Conservation (phyloP, 1,140 invertebrate species). For the Hylaeus volcanicus region DNA sequence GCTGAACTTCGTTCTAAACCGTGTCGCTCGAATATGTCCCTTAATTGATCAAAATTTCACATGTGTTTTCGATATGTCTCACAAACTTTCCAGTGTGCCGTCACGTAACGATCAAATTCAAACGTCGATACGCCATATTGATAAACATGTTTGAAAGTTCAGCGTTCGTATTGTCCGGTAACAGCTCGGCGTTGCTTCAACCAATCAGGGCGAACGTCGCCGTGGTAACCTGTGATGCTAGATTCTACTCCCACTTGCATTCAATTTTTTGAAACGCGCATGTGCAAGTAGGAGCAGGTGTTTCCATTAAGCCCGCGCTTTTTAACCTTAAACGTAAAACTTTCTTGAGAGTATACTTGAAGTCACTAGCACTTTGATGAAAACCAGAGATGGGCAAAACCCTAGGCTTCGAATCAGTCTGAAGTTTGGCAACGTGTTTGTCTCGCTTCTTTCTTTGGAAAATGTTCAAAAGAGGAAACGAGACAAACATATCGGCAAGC, state of each 20-base stretch:
- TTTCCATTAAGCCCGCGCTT: constrained; percentile 4
- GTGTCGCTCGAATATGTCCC: not conserved
- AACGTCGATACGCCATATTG: constrained; percentile 70
- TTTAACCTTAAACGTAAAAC: not conserved
- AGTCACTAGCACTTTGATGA: no score
- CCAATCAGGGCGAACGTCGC: constrained; percentile 18
- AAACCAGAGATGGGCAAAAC: no score
- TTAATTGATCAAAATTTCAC: not conserved
- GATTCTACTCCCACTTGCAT: no score
- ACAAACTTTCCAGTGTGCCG: constrained; percentile 26
- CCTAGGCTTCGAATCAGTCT: no score
- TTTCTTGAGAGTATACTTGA: no score
- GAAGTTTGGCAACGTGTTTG: no score
- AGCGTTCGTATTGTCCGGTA: constrained; percentile 24
- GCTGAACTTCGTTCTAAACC: not conserved
- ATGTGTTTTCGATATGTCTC: constrained; percentile 1
- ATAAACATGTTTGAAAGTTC: constrained; percentile 57
- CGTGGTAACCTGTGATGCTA: not conserved
- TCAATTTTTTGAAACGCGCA: no score
- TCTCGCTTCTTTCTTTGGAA: no score
- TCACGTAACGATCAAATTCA: constrained; percentile 72
- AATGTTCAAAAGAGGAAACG: no score
- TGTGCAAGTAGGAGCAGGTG: not conserved
- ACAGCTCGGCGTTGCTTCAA: constrained; percentile 12
- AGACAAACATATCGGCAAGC: no score